Conservation (phyloP, 1,140 invertebrate species). For the Drusus annulatus region DNA sequence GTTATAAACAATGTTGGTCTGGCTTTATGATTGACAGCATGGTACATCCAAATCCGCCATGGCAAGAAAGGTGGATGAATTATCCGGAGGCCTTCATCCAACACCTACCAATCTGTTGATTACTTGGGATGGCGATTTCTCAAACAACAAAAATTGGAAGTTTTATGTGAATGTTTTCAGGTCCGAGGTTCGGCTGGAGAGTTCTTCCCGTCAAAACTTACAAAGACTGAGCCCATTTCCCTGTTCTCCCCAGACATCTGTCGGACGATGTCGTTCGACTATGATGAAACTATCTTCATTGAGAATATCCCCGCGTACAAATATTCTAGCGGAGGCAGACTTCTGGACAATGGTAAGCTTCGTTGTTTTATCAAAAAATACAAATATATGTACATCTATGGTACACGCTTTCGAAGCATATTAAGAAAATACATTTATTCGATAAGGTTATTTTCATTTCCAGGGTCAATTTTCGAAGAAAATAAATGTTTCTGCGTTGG, state of each 20-base stretch:
- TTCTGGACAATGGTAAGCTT: conserved; percentile 76
- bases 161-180: conserved; percentile 50
- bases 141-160: too few relatives aligned
- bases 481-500: conserved; percentile 83
- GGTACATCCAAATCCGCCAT: too few relatives aligned
- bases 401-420: too few relatives aligned
- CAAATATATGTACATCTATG: too few relatives aligned
- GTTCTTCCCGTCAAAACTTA: conserved; percentile 79
- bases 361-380: background rate
- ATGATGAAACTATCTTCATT: conserved; percentile 69
- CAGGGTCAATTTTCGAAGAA: conserved; percentile 72
- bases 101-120: too few relatives aligned
- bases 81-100: too few relatives aligned
- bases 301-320: conserved; percentile 74
- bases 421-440: background rate
- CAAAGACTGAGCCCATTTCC: conserved; percentile 72
- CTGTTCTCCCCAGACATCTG: conserved; percentile 82
- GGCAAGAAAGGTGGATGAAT: too few relatives aligned
- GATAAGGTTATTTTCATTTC: conserved; percentile 19
- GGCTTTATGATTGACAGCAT: too few relatives aligned
- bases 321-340: conserved; percentile 70
- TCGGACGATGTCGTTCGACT: conserved; percentile 74
- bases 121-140: too few relatives aligned
- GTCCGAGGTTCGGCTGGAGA: conserved; percentile 83
- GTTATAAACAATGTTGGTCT: too few relatives aligned